Percentiles rank a stretch among this genome's conserved stretches.
Evolutionary conservation across 2,797 vertebrate genomes (phyloP).

Genomic region (Artibeus jamaicensis): DNA sequence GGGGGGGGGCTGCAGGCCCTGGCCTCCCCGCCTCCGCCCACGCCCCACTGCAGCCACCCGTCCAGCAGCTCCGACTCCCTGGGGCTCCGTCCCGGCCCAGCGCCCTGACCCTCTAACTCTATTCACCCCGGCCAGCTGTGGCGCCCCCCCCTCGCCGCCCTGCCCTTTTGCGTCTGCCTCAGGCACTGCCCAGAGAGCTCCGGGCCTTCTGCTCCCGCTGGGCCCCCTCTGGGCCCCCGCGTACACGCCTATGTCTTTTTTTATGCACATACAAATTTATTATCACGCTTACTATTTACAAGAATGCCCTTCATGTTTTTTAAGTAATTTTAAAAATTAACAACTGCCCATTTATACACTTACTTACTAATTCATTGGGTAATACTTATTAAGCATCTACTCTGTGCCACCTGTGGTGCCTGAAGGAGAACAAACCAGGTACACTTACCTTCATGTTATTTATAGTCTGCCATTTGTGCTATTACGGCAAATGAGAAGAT

Average conservation of each 20-base stretch:
- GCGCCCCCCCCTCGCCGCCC: constrained; percentile 54
- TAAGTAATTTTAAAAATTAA: not conserved
- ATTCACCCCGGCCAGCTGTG: constrained; percentile 74
- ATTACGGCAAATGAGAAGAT: not conserved
- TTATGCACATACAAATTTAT: not conserved
- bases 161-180: constrained; percentile 63
- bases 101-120: constrained; percentile 73
- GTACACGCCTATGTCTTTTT: too few species aligned
- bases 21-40: constrained; percentile 79
- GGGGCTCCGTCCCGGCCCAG: constrained; percentile 85
- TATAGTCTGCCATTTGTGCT: not conserved
- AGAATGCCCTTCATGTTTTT: not conserved
- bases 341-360: not conserved
- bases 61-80: constrained; percentile 84
- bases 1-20: constrained; percentile 80
- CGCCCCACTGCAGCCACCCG: constrained; percentile 84
- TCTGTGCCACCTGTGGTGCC: not conserved
- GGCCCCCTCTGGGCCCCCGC: too few species aligned
- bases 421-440: not conserved
- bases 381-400: not conserved
- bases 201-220: constrained; percentile 72
- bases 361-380: not conserved
- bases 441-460: not conserved
- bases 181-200: constrained; percentile 73
- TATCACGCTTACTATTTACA: not conserved